These are phyloP conservation scores for Oncorhynchus clarkii DNA, from an alignment of 2,113 vertebrate genomes.

Conservation along the genomic window DNA sequence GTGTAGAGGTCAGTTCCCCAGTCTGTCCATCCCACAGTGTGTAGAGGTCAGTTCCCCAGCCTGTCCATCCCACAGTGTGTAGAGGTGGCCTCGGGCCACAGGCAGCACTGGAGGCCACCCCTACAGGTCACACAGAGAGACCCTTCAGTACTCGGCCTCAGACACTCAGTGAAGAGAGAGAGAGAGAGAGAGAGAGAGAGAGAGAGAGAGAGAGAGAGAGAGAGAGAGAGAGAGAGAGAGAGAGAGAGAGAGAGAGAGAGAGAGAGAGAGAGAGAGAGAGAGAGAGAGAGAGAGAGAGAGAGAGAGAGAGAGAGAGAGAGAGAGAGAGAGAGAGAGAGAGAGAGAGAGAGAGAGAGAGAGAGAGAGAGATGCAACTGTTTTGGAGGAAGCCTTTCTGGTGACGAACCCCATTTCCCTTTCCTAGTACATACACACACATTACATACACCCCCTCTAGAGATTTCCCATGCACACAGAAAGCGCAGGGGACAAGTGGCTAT, in stretches of 20 bases:
- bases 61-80: too few species aligned
- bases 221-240: background rate
- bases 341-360: background rate
- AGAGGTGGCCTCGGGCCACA: too few species aligned
- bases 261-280: background rate
- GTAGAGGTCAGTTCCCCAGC: too few species aligned
- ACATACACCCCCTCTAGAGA: constrained; percentile 56
- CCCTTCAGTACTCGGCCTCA: constrained; percentile 46
- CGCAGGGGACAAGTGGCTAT: constrained; percentile 76
- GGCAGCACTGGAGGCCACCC: too few species aligned
- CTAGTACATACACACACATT: constrained; percentile 33
- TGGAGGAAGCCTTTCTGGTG: constrained; percentile 35
- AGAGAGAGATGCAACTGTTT: constrained; percentile 56
- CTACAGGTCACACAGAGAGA: constrained; percentile 52
- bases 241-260: background rate
- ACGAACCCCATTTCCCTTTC: constrained; percentile 31
- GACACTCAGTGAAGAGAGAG: constrained; percentile 24
- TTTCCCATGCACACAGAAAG: constrained; percentile 69
- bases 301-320: background rate
- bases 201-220: background rate
- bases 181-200: background rate
- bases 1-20: too few species aligned
- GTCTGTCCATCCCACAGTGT: too few species aligned
- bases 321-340: background rate
- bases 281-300: background rate